These are phyloP conservation scores for Epistrophe grossulariae DNA, from an alignment of 2,888 invertebrate species.

Conservation along the genomic window DNA sequence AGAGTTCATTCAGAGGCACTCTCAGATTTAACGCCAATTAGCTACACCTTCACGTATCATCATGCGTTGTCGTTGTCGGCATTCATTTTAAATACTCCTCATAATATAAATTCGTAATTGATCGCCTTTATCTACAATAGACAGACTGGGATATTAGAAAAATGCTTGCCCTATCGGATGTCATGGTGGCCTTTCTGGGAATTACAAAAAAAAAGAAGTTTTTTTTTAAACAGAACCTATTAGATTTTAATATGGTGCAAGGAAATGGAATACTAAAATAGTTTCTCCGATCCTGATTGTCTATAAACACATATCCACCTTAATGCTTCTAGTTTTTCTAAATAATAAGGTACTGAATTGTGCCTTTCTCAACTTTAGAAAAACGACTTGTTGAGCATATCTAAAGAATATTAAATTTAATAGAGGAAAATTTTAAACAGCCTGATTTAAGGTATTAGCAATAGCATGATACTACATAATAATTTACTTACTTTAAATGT, in stretches of 20 bases:
- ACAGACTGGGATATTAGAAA: conserved; percentile 11
- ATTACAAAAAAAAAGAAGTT: neutral
- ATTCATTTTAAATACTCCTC: conserved; percentile 18
- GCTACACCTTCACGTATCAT: conserved; percentile 69
- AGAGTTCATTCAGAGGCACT: neutral
- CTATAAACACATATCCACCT: neutral
- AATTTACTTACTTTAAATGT: too few species aligned
- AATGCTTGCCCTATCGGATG: neutral
- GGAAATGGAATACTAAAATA: conserved; percentile 18
- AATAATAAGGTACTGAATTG: neutral
- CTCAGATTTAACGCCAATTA: conserved; percentile 58
- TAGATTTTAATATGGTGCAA: neutral
- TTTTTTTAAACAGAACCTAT: neutral
- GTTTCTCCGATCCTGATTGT: neutral
- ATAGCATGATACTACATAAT: too few species aligned
- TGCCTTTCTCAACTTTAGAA: neutral
- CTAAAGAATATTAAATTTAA: too few species aligned
- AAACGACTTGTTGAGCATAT: too few species aligned
- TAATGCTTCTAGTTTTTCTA: neutral
- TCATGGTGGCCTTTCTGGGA: conserved; percentile 22
- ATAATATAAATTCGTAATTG: conserved; percentile 1
- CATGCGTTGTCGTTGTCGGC: neutral
- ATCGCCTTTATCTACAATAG: conserved; percentile 8
- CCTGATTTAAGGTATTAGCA: too few species aligned
- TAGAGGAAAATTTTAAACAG: too few species aligned